Evolutionary conservation across 2,888 invertebrate genomes (phyloP), one percentile per base, ranked within the genome.

Genomic region (Cataglyphis livida): DNA sequence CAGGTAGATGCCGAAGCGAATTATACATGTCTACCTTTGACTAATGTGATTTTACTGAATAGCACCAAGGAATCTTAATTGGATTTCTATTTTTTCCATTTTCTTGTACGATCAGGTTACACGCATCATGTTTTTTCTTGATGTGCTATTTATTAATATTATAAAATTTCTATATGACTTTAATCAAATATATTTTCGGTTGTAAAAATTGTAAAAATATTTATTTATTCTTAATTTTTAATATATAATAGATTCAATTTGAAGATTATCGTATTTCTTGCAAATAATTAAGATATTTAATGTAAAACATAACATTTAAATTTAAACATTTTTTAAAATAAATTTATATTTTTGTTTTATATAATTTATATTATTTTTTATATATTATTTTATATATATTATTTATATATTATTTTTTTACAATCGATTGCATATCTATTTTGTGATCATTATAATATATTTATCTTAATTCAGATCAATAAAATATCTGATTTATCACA

Each of bases 31-130:
- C 78, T 85, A 81, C 68, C 28, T 61, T 70, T 81, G 85, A 88
- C 81, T 87, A 84, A 85, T 83, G 78, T 57, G 70, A 76, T 76
- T 75, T 82, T 62, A 61, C 51, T 83, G 82, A 82, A 82, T 89
- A 87, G 86, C 78, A 81, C 83, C 83, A 62, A 86, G 88, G 87
- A 89, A 89, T 89, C 86, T 89, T 89, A 89, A 89, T 89, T 89
- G 83, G 82, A 89, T 89, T 89, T 89, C 84, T 62, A 86, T 71
- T 76, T 84, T 79, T 84, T 82, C 25, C 66, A 64, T 51, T 44
- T 79, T 79, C 74, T 62, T 73, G 54, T 48, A 12, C n/a, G 65
- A 75, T 82, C 59, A 21, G 61, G 59, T 59, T 54, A 59, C 59
- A 65, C 32, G 21, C 41, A 3, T 59, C 66, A 12, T 44, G 38